phyloP scores from a whole-genome alignment of 2,797 vertebrate genomes.

The Myotis myotis region DNA sequence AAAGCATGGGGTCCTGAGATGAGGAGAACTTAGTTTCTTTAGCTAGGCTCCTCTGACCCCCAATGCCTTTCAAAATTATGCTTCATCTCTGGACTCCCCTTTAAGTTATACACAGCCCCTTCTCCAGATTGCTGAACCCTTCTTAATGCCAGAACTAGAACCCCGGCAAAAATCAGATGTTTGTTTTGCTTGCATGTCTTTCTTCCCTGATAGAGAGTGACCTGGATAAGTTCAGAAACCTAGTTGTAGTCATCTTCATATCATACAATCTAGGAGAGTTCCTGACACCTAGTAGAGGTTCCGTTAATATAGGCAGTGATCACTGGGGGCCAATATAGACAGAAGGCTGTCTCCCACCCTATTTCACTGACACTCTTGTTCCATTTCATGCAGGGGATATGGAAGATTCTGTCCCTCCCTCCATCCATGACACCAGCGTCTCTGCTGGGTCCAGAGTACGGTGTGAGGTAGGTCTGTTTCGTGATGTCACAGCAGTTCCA shows the following conservation, averaged over 20 bases:
- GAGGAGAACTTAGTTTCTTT: too few relatives aligned
- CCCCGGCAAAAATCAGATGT: background rate
- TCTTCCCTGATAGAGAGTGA: background rate
- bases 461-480: constrained; percentile 97
- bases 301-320: background rate
- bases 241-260: background rate
- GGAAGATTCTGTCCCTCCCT: constrained; percentile 96
- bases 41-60: too few relatives aligned
- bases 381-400: constrained; percentile 97
- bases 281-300: background rate
- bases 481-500: constrained; percentile 99
- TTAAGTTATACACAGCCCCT: too few relatives aligned
- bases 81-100: too few relatives aligned
- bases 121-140: too few relatives aligned
- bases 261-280: background rate
- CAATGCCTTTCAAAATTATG: too few relatives aligned
- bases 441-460: constrained; percentile 98
- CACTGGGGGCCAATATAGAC: too few relatives aligned
- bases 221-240: background rate
- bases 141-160: too few relatives aligned
- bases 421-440: constrained; percentile 98
- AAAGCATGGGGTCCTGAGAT: too few relatives aligned
- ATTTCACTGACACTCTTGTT: too few relatives aligned
- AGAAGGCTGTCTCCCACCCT: too few relatives aligned
- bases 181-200: background rate